Evolutionary conservation across 2,113 vertebrate species (phyloP), one percentile per base, ranked within the genome.

Genomic region (Phocoena sinus): DNA sequence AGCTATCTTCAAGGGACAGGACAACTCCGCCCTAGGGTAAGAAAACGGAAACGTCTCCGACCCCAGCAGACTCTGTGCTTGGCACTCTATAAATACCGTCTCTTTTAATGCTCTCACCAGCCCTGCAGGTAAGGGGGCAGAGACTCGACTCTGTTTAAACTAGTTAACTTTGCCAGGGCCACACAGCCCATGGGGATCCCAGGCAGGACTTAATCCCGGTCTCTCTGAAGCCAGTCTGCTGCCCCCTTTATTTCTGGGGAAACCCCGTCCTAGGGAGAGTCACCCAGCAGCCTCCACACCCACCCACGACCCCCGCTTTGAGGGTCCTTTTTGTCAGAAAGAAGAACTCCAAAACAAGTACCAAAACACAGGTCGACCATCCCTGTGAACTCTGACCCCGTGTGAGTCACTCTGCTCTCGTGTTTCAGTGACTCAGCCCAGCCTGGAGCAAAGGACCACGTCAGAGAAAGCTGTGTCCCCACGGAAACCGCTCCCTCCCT

Each of bases 11-110:
- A 1, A 1, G 4, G 13, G 26, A 36, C 6, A 63, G 1, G 93
- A 28, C 25, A 4, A 2, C 67, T 31, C 25, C 8, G 2, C 41
- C 15, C 65, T 13, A 5, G 68, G 67, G 15, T 2, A 12, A 36
- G 68, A 33, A 80, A 5, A 21, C 2, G 8, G 1, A 11, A 1
- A 3, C 1, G 3, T 38, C 68, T 70, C 63, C 36, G 10, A 1
- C 11, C 13, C 18, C 21, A 44, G 58, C 62, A 33, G 41, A 50
- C 41, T 50, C 26, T 67, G 17, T 0, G 0, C 77, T n/a, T 4
- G 13, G 25, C 8, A 9, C 31, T 18, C 14, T 3, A 38, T 28
- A 31, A 21, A 47, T 2, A 6, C 68, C 31, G 0, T 2, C 38
- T 74, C 68, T 50, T 38, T 41, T 2, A 25, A 25, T 5, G 1